Evolutionary conservation across 2,113 vertebrate species (phyloP), one percentile per base, ranked within the genome.

Genomic region (Macrotus californicus): DNA sequence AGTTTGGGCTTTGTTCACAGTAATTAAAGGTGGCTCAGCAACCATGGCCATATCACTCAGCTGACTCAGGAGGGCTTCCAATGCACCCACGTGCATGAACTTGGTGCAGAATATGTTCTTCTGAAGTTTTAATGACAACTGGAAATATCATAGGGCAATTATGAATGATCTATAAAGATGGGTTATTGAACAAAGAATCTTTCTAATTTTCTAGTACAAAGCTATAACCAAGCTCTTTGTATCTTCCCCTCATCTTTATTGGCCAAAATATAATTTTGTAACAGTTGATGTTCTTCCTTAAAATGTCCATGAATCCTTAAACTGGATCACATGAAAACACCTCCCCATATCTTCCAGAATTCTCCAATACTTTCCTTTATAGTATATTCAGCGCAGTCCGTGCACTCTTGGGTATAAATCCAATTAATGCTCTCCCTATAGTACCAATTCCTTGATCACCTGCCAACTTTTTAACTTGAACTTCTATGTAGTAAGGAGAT

Each of bases 361-460:
- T 98, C 98, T 0, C 94, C 96, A 11, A 94, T 97, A 56, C 95
- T 97, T 77, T 98, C 96, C 67, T 97, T 96, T 94, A 99, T 91
- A 0, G 98, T 98, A 50, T 96, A 91, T 36, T 97, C 98, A 22
- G 98, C 98, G 93, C 98, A 97, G 34, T 48, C 91, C 96, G 97
- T 97, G 95, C 98, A 99, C 93, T 98, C 97, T 2, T 76, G 85
- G 98, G 98, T 31, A 96, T 98, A 80, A 99, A 98, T 83, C 98
- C 98, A 97, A 97, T 98, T 73, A 98, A 92, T 0, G 98, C 98
- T 1, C 98, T 97, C n/a, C 98, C 98, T 97, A 94, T 94, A 0
- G 91, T 96, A 59, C 26, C 87, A 54, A 98, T 97, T 66, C 98
- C 98, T 52, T 39, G 59, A 70, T 77, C 50, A 15, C 6, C 73